Evolutionary conservation across 1,140 invertebrate genomes (phyloP), one percentile per base, ranked within the genome.

Genomic region (Lepidurus packardi): DNA sequence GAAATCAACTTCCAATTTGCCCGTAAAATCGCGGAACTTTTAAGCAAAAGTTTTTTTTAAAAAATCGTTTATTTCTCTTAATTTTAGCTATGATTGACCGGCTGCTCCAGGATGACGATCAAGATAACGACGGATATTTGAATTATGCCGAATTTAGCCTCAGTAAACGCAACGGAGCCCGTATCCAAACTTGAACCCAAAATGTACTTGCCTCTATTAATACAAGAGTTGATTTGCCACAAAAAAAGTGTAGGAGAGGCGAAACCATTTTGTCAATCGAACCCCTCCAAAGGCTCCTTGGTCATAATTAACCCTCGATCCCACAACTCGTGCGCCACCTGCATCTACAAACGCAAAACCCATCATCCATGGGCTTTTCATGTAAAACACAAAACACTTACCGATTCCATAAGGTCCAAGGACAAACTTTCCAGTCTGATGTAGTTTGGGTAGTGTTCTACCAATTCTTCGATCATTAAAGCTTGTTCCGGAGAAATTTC

Each of bases 91-190:
- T 94, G 43, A 92, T 95, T 79, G 94, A 96, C 82, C 88, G 89
- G 81, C 92, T 94, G 2, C 83, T 96, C 24, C 86, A 86, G 78
- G 90, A 91, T 80, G 93, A 95, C 83, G 94, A 96, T 83, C 83
- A 89, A 9, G 89, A 96, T 83, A 88, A 90, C 13, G 93, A 96
- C 84, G 94, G 94, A 0, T 95, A 90, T 82, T 85, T 96, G 45
- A 93, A 89, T 78, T 96, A 95, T 83, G 84, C 89, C 4, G 94
- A 96, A 85, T 94, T 91, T 82, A 88, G 90, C 0, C 80, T 87
- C 5, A 89, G 89, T 34, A 86, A 89, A 81, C 77, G 82, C 41
- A 80, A 79, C 41, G 81, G 81, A 74, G 78, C 53, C 53, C 76
- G 25, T 16, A 13, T 65, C 21, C 53, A 65, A 65, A 16, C 21